Evolutionary conservation across 2,797 vertebrate genomes (phyloP), one percentile per base, ranked within the genome.

Genomic region (Enteromius trimaculatus): DNA sequence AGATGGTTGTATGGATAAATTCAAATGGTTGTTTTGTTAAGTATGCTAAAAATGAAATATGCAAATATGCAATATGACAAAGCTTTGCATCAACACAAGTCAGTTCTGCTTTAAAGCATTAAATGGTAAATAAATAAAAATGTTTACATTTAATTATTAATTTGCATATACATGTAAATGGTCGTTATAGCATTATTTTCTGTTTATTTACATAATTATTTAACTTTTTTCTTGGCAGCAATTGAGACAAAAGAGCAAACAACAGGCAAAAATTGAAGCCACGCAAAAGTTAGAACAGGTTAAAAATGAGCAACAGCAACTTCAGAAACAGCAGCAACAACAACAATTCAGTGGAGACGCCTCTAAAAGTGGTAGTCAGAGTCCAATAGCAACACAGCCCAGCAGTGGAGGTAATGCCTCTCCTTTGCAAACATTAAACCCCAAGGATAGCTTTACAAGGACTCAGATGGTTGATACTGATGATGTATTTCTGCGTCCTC

Each of bases 251-350:
- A 97, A 97, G 89, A 98, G 96, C 87, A 99, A 99, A 82, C 97
- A 99, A 89, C 96, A 96, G 90, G 98, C 98, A 2, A 99, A 99
- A 92, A 98, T 99, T 3, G 98, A 99, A 92, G 98, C 98, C 19
- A 97, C 95, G 0, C 97, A 99, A 91, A 99, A 99, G 90, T 92
- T 99, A 76, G 98, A 99, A 87, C 97, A 99, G 91, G 97, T 98
- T 81, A 99, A 99, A 91, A 98, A 93, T 0, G 98, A 99, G 87
- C 98, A 99, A 86, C 97, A 95, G 7, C 96, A 95, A 17, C 97
- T 92, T 69, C 94, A 93, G 70, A 87, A 96, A 0, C 94, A 95
- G 9, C 92, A 90, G 39, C 87, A 86, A 34, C 89, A 90, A 26
- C 90, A 89, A 80, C 85, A 92, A 6, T 70, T 90, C 82, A 65